These are phyloP conservation scores for Andrena bicolor DNA, from an alignment of 2,888 invertebrate genomes.

Conservation along the genomic window DNA sequence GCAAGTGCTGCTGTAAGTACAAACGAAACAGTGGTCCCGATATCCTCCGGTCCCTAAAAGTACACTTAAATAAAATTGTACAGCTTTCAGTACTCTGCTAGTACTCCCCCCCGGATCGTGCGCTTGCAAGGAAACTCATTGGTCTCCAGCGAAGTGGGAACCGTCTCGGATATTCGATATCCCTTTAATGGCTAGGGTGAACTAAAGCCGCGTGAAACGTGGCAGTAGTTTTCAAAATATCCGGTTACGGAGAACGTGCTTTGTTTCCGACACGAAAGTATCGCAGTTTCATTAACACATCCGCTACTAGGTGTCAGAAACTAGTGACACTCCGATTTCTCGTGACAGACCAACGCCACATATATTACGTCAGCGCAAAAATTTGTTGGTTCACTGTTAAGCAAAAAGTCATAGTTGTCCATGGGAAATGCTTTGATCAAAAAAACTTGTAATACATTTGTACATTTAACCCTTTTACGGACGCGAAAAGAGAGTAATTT, in stretches of 20 bases:
- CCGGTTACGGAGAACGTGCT: conserved; percentile 45
- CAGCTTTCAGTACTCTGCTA: not conserved
- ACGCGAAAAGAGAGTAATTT: too few relatives aligned
- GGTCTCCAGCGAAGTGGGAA: not conserved
- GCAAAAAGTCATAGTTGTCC: too few relatives aligned
- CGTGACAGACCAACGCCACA: too few relatives aligned
- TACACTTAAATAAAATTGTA: conserved; percentile 24
- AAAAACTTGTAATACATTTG: too few relatives aligned
- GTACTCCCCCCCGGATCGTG: conserved; percentile 3
- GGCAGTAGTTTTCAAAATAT: conserved; percentile 41
- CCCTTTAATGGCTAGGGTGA: conserved; percentile 43
- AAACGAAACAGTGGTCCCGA: not conserved
- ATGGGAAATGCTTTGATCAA: too few relatives aligned
- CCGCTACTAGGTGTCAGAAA: not conserved
- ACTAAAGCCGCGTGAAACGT: conserved; percentile 35
- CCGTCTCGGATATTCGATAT: conserved; percentile 52
- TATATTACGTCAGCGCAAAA: too few relatives aligned
- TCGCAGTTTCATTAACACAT: conserved; percentile 4
- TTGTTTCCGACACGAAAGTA: not conserved
- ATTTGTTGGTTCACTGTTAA: too few relatives aligned
- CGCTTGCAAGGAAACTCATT: conserved; percentile 15
- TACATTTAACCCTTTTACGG: too few relatives aligned
- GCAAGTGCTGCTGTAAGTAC: not conserved
- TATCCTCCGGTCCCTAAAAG: conserved; percentile 1
- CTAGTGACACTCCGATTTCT: too few relatives aligned